Conservation (phyloP, 2,888 invertebrate species). For the Eristalinus aeneus region DNA sequence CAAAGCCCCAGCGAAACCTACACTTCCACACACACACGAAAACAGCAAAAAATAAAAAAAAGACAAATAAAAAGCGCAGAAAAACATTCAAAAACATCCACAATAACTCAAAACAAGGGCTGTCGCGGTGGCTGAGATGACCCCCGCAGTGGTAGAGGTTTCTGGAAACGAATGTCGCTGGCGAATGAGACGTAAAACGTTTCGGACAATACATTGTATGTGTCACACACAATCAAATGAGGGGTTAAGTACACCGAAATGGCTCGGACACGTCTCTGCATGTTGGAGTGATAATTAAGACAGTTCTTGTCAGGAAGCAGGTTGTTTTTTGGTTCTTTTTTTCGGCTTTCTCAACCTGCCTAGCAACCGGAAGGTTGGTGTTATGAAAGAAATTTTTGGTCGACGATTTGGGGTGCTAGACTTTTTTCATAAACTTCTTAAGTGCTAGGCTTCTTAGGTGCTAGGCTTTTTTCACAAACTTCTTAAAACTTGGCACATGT, state of each 20-base stretch:
- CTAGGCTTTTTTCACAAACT: too few relatives aligned
- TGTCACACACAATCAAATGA: conserved; percentile 10
- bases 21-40: neutral
- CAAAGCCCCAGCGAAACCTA: conserved; percentile 37
- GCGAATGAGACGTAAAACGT: neutral
- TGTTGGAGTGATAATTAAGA: neutral
- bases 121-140: conserved; percentile 1
- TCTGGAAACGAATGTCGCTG: neutral
- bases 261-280: neutral
- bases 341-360: neutral
- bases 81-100: conserved; percentile 40
- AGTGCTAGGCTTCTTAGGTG: too few relatives aligned
- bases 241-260: neutral
- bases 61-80: conserved; percentile 13
- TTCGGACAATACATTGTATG: conserved; percentile 6
- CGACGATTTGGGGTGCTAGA: too few relatives aligned
- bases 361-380: neutral
- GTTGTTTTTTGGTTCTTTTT: neutral
- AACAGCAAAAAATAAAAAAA: conserved; percentile 12
- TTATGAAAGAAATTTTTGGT: neutral
- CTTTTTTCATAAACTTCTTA: too few relatives aligned
- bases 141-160: conserved; percentile 6
- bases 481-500: too few relatives aligned
- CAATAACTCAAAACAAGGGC: conserved; percentile 64
- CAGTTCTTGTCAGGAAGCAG: neutral